Evolutionary conservation across 2,113 vertebrate species (phyloP), one percentile per base, ranked within the genome.

Genomic region (Bambusicola thoracicus): DNA sequence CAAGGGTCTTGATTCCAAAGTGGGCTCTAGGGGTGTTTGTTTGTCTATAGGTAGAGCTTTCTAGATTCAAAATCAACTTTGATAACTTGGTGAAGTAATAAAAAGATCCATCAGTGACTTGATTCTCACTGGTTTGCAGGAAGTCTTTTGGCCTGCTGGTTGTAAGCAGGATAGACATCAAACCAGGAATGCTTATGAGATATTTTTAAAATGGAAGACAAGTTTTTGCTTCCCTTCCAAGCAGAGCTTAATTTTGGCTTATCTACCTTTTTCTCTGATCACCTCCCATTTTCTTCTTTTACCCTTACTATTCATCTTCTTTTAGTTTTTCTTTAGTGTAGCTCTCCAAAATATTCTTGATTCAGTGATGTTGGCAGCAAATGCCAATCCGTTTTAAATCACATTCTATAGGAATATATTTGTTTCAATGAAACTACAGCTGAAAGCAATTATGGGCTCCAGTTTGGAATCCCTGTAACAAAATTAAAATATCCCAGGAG

Each of bases 381-480:
- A 80, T 63, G 46, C 55, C 41, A 5, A 49, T 85, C 68, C 80
- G 65, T 87, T 93, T 85, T 53, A 93, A 91, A 94, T 69, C 38
- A 74, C 36, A 83, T 94, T 91, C 85, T 94, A 55, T 88, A 61
- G 51, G 17, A 94, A 93, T 85, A 11, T 78, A 78, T 88, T 91
- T 95, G 21, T 94, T 91, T 88, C 87, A 94, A 34, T 94, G 93
- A 85, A 94, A 74, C 76, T 93, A 96, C 87, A 96, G 93, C 93
- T 94, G 93, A 95, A 91, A 88, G 88, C 51, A 95, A 88, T 91
- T 94, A 88, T 40, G 19, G 55, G 11, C 49, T 89, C 55, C 49
- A 83, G 46, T 90, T 92, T 89, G 68, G 49, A 86, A 77, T 74
- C 75, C 20, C 68, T 83, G 49, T 93, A 85, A 94, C 51, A 94